Base-by-base conservation (phyloP, 1,140 invertebrate genomes). In the Chironomus tepperi region DNA sequence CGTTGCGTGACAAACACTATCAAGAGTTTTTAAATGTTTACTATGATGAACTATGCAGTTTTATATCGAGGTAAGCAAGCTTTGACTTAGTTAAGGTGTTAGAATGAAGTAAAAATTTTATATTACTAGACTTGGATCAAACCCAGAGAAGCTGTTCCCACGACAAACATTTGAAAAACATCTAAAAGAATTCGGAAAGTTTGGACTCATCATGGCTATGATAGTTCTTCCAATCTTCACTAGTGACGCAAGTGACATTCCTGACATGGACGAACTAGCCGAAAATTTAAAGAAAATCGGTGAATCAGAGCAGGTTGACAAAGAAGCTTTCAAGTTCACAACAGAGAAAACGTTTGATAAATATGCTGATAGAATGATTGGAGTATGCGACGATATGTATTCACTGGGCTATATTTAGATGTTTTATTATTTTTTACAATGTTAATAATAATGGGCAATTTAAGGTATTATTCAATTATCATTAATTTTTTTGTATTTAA, bases 71-170 rank as follows among this genome's bases (percentile, higher is more conserved):
- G 0, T 80, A 47, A 3, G 7, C 8, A 34, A 2, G 24, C 24
- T 34, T 34, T n/a, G n/a, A n/a, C n/a, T n/a, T n/a, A n/a, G n/a
- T n/a, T n/a, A n/a, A n/a, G n/a, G n/a, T n/a, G n/a, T n/a, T n/a
- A n/a, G n/a, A n/a, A n/a, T n/a, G n/a, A n/a, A n/a, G n/a, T n/a
- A n/a, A n/a, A n/a, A n/a, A n/a, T n/a, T n/a, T n/a, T n/a, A n/a
- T n/a, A n/a, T n/a, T n/a, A 47, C 2, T 15, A 57, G 47, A 57
- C 47, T 84, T 43, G 82, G 81, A 21, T 82, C 84, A 5, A 64
- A 82, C 64, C 75, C 83, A 0, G 77, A 81, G n/a, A 79, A 80
- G 34, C n/a, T 86, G 34, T 86, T 84, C 80, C 78, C 84, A 6
- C 77, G 75, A 12, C 34, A 47, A 7, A 72, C 79, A 16, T 80